Evolutionary conservation across 2,797 vertebrate species (phyloP).

Genomic region (Labroides dimidiatus): DNA sequence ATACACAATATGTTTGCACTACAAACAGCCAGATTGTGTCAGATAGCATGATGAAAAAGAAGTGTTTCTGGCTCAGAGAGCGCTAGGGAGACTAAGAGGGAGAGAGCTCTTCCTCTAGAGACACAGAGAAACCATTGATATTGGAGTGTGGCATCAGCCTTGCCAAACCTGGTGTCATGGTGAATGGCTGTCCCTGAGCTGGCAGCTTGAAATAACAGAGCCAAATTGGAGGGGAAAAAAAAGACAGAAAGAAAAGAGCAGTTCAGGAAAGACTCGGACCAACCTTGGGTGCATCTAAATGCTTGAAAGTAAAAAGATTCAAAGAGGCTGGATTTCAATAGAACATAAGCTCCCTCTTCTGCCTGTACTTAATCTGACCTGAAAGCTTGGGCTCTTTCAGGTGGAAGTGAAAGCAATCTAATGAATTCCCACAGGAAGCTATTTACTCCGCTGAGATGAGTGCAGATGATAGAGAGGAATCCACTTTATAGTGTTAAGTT

Average conservation of each 20-base stretch:
- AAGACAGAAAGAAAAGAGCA: slow-evolving; percentile 46
- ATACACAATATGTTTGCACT: slow-evolving; percentile 11
- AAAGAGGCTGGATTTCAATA: slow-evolving; percentile 62
- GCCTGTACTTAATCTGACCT: slow-evolving; percentile 67
- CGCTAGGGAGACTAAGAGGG: slow-evolving; percentile 7
- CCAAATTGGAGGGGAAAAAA: slow-evolving; percentile 52
- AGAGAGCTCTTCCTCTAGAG: slow-evolving; percentile 47
- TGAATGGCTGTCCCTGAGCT: slow-evolving; percentile 70
- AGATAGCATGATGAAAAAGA: slow-evolving; percentile 23
- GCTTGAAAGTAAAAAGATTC: slow-evolving; percentile 48
- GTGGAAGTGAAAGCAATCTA: slow-evolving; percentile 74
- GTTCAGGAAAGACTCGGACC: slow-evolving; percentile 30
- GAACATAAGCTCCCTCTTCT: slow-evolving; percentile 59
- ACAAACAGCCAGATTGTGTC: slow-evolving; percentile 38
- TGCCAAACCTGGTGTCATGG: slow-evolving; percentile 72
- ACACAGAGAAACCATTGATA: slow-evolving; percentile 78
- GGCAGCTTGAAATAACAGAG: slow-evolving; percentile 48
- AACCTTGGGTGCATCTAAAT: slow-evolving; percentile 60
- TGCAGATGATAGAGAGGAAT: slow-evolving; percentile 69
- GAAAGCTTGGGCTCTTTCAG: slow-evolving; percentile 68
- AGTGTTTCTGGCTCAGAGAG: slow-evolving; percentile 11
- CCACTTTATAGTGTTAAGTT: slow-evolving; percentile 73
- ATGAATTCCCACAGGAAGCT: slow-evolving; percentile 78
- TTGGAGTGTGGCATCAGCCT: slow-evolving; percentile 65
- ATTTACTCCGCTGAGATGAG: slow-evolving; percentile 72